Conservation (phyloP, 2,797 vertebrate species). For the Tachyglossus aculeatus region DNA sequence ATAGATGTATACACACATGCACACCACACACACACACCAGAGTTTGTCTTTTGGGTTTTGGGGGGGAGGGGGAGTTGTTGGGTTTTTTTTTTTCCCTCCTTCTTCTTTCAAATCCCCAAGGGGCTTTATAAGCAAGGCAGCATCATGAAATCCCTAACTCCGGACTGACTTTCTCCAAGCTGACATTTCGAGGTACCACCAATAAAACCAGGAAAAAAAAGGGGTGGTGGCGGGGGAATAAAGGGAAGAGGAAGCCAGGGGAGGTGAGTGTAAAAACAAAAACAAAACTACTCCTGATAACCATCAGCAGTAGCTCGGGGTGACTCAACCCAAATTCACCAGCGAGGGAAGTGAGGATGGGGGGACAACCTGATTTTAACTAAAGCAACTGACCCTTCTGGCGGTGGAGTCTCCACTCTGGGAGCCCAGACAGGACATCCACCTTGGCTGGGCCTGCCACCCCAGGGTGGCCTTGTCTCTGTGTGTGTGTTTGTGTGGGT, state of each 20-base stretch:
- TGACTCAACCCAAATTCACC: conserved; percentile 49
- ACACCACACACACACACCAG: too few relatives aligned
- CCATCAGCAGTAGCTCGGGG: not conserved
- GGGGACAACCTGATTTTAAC: conserved; percentile 50
- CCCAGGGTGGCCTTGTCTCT: conserved; percentile 35
- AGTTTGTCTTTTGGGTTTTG: too few relatives aligned
- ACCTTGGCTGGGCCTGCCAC: conserved; percentile 49
- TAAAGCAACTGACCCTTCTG: conserved; percentile 67
- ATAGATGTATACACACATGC: too few relatives aligned
- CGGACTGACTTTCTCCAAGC: not conserved
- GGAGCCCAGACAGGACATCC: conserved; percentile 76
- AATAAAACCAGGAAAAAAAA: too few relatives aligned
- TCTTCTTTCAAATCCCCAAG: too few relatives aligned
- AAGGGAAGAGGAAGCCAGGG: not conserved
- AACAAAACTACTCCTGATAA: not conserved
- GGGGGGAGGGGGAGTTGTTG: too few relatives aligned
- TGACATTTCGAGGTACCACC: conserved; percentile 24
- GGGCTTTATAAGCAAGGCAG: too few relatives aligned
- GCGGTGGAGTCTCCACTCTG: conserved; percentile 67
- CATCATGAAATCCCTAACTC: not conserved
- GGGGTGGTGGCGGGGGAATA: too few relatives aligned
- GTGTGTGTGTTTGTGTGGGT: not conserved
- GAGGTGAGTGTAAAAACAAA: not conserved
- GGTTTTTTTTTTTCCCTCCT: too few relatives aligned
- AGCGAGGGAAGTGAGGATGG: conserved; percentile 37